phyloP scores from a whole-genome alignment of 2,888 invertebrate genomes.

The Sinhomidia bicolor region DNA sequence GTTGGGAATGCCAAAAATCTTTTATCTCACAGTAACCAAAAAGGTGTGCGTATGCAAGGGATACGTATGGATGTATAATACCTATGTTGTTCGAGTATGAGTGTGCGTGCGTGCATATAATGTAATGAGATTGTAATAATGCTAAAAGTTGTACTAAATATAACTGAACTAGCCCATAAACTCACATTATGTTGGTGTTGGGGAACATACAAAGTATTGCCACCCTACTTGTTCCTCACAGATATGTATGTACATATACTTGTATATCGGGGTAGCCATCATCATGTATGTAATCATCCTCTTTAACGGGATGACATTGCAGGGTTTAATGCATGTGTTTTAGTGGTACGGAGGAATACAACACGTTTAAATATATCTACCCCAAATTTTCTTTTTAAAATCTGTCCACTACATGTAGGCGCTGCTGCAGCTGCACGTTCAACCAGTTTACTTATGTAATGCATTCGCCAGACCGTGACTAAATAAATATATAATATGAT shows the following conservation, averaged over 20 bases:
- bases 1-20: conserved; percentile 48
- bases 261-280: background rate
- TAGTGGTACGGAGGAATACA: background rate
- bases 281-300: background rate
- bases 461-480: conserved; percentile 4
- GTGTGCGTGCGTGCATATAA: background rate
- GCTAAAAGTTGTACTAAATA: background rate
- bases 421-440: background rate
- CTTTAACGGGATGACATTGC: conserved; percentile 2
- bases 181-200: conserved; percentile 39
- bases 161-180: conserved; percentile 53
- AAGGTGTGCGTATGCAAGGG: background rate
- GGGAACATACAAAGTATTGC: conserved; percentile 37
- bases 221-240: too few relatives aligned
- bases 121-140: background rate
- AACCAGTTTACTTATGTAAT: background rate
- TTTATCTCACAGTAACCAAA: conserved; percentile 41
- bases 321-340: background rate
- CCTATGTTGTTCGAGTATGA: background rate
- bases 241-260: conserved; percentile 18
- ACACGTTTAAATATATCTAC: background rate
- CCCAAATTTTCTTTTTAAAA: background rate
- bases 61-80: background rate
- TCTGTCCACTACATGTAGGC: background rate
- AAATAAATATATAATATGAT: background rate